Percentiles rank a stretch among this genome's conserved stretches.
These are phyloP conservation scores for Drosophila trapezifrons DNA, from an alignment of 1,140 invertebrate genomes.

Conservation along the genomic window DNA sequence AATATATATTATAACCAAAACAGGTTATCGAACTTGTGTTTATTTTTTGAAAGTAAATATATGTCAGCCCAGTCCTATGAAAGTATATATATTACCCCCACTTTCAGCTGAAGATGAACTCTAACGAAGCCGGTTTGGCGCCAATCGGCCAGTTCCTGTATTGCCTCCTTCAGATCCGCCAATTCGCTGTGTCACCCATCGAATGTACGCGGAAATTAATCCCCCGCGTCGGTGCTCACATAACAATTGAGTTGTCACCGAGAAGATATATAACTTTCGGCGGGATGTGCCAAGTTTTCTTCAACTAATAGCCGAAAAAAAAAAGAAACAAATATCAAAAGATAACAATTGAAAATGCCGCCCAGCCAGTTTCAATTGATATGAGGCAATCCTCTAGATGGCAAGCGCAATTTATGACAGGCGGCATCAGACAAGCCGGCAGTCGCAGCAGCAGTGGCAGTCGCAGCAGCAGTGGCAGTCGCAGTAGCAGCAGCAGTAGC, in stretches of 20 bases:
- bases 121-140: conserved; percentile 27
- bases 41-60: conserved; percentile 38
- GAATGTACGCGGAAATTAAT: conserved; percentile 42
- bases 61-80: background rate
- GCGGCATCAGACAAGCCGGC: conserved; percentile 47
- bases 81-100: background rate
- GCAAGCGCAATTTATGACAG: conserved; percentile 76
- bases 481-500: conserved; percentile 38
- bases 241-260: conserved; percentile 49
- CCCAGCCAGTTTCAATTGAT: conserved; percentile 66
- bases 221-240: conserved; percentile 35
- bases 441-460: conserved; percentile 58
- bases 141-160: conserved; percentile 32
- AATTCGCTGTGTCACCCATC: conserved; percentile 34
- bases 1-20: background rate
- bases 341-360: conserved; percentile 45
- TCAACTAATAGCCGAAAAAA: conserved; percentile 10
- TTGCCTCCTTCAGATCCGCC: conserved; percentile 29
- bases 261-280: conserved; percentile 43
- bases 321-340: conserved; percentile 46
- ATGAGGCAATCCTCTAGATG: conserved; percentile 62
- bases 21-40: conserved; percentile 12
- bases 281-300: conserved; percentile 38
- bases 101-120: conserved; percentile 35
- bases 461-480: too few relatives aligned